Base-by-base conservation (phyloP, 2,113 vertebrate species). In the Peucedramus taeniatus region DNA sequence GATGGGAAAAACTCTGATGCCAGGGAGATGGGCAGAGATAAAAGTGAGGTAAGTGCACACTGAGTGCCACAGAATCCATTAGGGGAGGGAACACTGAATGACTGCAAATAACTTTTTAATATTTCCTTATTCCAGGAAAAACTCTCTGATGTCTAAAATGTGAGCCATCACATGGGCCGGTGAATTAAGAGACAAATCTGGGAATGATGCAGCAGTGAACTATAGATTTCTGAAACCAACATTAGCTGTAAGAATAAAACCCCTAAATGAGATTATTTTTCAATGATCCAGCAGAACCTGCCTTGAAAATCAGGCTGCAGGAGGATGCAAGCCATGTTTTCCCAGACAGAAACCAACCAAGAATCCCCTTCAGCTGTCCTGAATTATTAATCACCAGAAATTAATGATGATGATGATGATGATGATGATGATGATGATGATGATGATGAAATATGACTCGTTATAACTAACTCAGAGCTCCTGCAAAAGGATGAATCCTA, bases 121-220 rank as follows among this genome's bases (percentile, higher is more conserved):
- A 89, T 82, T 96, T 96, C 65, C 61, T 75, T 91, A 80, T 97
- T 97, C 93, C 94, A 95, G 93, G 93, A 96, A 95, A 88, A 81
- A 91, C 79, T 37, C 72, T 71, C 56, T 33, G 82, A 28, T 91
- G 82, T 49, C 51, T 61, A 13, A 31, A 95, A 68, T 64, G 69
- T 50, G 87, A 92, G 80, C 53, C 40, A 60, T 70, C 83, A 93
- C 11, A 2, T 10, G 42, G 70, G 65, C 23, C 5, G 7, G 53
- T 56, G 51, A 93, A 93, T 93, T 85, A 93, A 85, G 70, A 86
- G 63, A 30, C 30, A 53, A 75, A 74, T 56, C 66, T 90, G 75
- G 89, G 89, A 72, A 83, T 44, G 81, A 14, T 80, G 53, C 82
- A 92, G 66, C 64, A 49, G 24, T 23, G 71, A 87, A 45, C 24